phyloP scores from a whole-genome alignment of 2,888 invertebrate species.

The Amphiduros pacificus region DNA sequence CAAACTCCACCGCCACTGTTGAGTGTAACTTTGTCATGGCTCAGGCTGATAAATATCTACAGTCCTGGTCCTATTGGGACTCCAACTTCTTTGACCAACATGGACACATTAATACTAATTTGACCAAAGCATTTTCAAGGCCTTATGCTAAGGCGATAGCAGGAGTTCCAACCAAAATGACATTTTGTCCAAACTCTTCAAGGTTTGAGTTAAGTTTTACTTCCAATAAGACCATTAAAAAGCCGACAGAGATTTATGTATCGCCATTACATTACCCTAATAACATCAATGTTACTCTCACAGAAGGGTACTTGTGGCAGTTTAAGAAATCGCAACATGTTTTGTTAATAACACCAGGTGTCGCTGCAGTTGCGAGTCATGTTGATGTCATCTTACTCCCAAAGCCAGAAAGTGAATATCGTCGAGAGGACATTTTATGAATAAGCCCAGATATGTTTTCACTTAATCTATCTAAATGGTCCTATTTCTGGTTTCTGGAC shows the following conservation, averaged over 20 bases:
- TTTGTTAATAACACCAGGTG: too few relatives aligned
- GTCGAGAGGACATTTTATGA: too few relatives aligned
- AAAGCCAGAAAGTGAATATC: too few relatives aligned
- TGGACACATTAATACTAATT: conserved; percentile 24
- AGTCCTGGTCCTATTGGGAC: conserved; percentile 50
- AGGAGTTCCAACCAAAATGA: conserved; percentile 32
- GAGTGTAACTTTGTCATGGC: conserved; percentile 40
- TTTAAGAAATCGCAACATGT: too few relatives aligned
- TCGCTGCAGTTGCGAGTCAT: too few relatives aligned
- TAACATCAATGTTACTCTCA: too few relatives aligned
- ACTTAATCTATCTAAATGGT: too few relatives aligned
- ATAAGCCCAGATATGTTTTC: too few relatives aligned
- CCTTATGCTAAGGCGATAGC: conserved; percentile 36
- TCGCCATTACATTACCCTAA: conserved; percentile 35
- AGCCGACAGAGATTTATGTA: conserved; percentile 37
- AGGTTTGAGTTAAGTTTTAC: conserved; percentile 22
- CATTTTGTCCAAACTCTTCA: conserved; percentile 25
- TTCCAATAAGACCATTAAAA: conserved; percentile 22
- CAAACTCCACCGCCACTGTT: conserved; percentile 27
- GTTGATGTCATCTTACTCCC: too few relatives aligned
- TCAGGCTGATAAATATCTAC: conserved; percentile 34
- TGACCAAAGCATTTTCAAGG: conserved; percentile 27
- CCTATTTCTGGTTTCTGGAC: too few relatives aligned
- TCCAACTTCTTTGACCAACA: conserved; percentile 33
- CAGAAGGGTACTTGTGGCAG: too few relatives aligned